These are phyloP conservation scores for Rhagonycha fulva DNA, from an alignment of 2,888 invertebrate species.

Conservation along the genomic window DNA sequence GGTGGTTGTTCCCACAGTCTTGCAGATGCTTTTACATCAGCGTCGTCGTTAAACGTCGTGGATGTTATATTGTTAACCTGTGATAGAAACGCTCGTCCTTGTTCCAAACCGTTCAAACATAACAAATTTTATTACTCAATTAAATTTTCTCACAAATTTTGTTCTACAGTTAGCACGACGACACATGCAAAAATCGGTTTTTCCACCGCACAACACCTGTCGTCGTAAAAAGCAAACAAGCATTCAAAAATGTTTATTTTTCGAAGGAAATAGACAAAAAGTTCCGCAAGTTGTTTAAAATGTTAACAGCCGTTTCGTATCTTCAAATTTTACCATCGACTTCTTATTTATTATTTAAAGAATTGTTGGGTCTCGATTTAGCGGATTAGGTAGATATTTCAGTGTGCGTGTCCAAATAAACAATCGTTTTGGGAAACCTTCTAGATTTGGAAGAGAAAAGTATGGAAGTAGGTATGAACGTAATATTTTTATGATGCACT, in stretches of 20 bases:
- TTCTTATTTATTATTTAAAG: constrained; percentile 47
- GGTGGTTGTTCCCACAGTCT: constrained; percentile 40
- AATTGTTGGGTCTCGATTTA: constrained; percentile 33
- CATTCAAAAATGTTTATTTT: constrained; percentile 17
- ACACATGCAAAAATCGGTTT: constrained; percentile 6
- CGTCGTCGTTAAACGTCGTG: constrained; percentile 9
- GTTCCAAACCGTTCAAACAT: background rate
- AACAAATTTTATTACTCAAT: background rate
- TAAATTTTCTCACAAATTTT: background rate
- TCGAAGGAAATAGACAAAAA: constrained; percentile 16
- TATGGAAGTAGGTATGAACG: background rate
- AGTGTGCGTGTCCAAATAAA: constrained; percentile 23
- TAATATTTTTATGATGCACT: background rate
- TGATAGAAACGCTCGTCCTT: background rate
- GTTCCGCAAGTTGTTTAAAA: constrained; percentile 24
- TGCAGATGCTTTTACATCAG: constrained; percentile 15
- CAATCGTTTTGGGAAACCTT: constrained; percentile 20
- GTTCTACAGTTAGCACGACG: background rate
- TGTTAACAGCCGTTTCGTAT: constrained; percentile 42
- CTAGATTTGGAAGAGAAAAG: background rate
- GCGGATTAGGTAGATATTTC: constrained; percentile 25
- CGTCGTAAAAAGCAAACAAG: constrained; percentile 13
- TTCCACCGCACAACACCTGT: constrained; percentile 12
- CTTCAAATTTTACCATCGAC: constrained; percentile 35
- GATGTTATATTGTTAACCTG: constrained; percentile 7